phyloP scores from a whole-genome alignment of 1,140 invertebrate genomes.

The Mya arenaria region DNA sequence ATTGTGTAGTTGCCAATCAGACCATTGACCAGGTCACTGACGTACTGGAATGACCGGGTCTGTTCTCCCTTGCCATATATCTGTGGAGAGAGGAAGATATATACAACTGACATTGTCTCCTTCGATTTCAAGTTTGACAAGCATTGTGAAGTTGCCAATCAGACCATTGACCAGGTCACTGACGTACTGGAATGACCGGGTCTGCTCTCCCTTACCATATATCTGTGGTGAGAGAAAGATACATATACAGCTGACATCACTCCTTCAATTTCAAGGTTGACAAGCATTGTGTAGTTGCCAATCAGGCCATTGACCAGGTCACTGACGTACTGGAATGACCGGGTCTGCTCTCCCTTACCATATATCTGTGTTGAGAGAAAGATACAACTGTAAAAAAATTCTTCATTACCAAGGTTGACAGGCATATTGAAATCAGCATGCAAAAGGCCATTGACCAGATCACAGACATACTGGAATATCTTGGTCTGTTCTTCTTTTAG shows the following conservation, averaged over 20 bases:
- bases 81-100: conserved; percentile 80
- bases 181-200: conserved; percentile 99
- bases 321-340: conserved; percentile 99
- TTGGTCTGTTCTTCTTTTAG: no score
- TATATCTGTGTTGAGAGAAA: conserved; percentile 86
- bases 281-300: conserved; percentile 95
- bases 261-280: no score
- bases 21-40: conserved; percentile 98
- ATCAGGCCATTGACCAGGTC: conserved; percentile 98
- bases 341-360: conserved; percentile 96
- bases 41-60: conserved; percentile 99
- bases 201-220: conserved; percentile 98
- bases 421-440: no score
- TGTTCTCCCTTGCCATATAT: conserved; percentile 98
- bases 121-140: conserved; percentile 98
- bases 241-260: no score
- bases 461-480: no score
- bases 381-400: no score
- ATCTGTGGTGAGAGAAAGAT: conserved; percentile 83
- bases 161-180: conserved; percentile 98
- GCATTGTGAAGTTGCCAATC: conserved; percentile 94
- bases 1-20: conserved; percentile 95
- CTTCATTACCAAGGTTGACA: no score
- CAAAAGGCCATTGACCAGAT: no score
- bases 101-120: no score